A percentile compares a stretch with the other conserved stretches of the same genome.
Evolutionary conservation across 2,113 vertebrate species (phyloP).

Genomic region (Ellobius talpinus): DNA sequence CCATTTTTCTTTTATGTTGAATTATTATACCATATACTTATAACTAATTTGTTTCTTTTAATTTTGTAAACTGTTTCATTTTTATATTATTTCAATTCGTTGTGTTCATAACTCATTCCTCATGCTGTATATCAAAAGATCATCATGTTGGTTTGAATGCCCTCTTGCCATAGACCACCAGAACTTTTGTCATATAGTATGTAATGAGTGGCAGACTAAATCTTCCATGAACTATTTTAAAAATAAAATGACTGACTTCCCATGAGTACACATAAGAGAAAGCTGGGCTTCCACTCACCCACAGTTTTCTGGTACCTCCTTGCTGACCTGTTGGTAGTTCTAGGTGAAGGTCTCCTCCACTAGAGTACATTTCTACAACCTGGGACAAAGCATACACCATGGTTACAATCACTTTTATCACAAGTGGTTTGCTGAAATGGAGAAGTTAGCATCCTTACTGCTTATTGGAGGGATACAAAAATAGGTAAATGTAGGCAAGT

Average conservation of each 20-base stretch:
- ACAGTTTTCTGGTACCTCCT: conserved; percentile 95
- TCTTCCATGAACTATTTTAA: not conserved
- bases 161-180: not conserved
- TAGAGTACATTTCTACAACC: conserved; percentile 99
- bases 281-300: conserved; percentile 88
- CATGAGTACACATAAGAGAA: not conserved
- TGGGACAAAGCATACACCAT: conserved; percentile 69
- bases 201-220: too few relatives aligned
- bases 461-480: not conserved
- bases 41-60: not conserved
- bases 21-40: not conserved
- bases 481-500: not conserved
- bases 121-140: not conserved
- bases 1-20: not conserved
- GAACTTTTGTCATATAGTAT: not conserved
- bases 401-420: not conserved
- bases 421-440: not conserved
- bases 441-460: not conserved
- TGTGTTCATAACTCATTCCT: not conserved
- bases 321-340: conserved; percentile 99
- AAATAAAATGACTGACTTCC: not conserved
- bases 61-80: not conserved
- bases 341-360: conserved; percentile 97
- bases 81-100: not conserved
- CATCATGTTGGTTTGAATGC: not conserved